Evolutionary conservation across 2,113 vertebrate genomes (phyloP).

Genomic region (Corythornis vintsioides): DNA sequence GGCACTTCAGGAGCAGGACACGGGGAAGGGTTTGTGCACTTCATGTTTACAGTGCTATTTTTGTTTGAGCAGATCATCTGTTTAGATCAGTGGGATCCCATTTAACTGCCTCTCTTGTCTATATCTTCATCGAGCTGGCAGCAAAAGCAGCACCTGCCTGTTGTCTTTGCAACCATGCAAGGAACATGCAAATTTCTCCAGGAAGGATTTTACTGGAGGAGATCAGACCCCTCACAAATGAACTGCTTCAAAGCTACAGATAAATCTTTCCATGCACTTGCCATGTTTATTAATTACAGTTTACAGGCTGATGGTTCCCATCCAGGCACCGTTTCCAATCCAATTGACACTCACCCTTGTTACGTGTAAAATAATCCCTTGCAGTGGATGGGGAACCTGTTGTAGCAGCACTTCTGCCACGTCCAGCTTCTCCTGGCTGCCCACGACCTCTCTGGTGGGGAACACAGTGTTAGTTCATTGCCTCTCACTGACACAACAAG

Average conservation of each 20-base stretch:
- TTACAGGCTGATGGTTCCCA: fast-evolving
- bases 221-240: not conserved
- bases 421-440: not conserved
- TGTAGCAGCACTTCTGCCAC: slow-evolving; percentile 12
- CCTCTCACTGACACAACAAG: fast-evolving
- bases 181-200: too few species aligned
- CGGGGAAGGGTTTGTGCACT: fast-evolving
- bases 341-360: not conserved
- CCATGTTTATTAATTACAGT: fast-evolving
- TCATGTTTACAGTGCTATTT: not conserved
- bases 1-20: too few species aligned
- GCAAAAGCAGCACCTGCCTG: not conserved
- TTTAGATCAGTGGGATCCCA: not conserved
- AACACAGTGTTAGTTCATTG: not conserved
- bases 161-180: not conserved
- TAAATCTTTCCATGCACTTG: not conserved
- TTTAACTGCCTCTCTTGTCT: too few species aligned
- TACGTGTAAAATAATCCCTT: not conserved
- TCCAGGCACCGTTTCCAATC: not conserved
- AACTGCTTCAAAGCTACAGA: not conserved
- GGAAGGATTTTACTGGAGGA: not conserved
- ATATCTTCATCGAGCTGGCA: not conserved
- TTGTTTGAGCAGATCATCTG: not conserved
- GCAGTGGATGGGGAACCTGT: slow-evolving; percentile 1
- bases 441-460: not conserved